Conservation (phyloP, 23 tunicate genomes). For the Styela clava region DNA sequence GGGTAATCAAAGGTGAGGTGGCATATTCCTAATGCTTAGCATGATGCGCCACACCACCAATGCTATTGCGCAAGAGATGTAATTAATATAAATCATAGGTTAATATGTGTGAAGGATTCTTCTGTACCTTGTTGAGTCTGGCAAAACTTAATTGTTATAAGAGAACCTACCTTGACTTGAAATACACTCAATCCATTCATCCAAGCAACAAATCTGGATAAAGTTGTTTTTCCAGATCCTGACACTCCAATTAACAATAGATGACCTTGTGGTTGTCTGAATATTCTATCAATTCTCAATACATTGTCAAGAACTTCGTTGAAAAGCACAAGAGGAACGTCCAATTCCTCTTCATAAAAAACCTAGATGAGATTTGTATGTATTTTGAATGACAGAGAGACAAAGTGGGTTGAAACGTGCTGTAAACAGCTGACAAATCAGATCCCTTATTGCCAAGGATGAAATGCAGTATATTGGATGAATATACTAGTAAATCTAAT, state of each 20-base stretch:
- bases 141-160: too few species aligned
- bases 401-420: too few species aligned
- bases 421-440: too few species aligned
- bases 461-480: too few species aligned
- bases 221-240: constrained; percentile 97
- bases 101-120: neutral
- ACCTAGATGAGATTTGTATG: constrained; percentile 30
- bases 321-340: constrained; percentile 96
- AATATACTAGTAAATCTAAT: too few species aligned
- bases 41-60: neutral
- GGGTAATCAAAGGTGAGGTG: too few species aligned
- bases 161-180: constrained; percentile 91
- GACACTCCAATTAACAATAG: constrained; percentile 93
- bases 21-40: too few species aligned
- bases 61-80: neutral
- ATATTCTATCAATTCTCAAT: constrained; percentile 91
- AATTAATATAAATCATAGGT: neutral
- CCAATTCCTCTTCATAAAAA: constrained; percentile 97
- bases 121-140: too few species aligned
- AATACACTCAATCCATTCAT: constrained; percentile 95
- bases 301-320: constrained; percentile 97
- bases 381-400: too few species aligned
- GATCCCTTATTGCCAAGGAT: too few species aligned
- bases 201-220: constrained; percentile 99
- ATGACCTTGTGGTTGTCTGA: constrained; percentile 99